A percentile compares a stretch with the other conserved stretches of the same genome.
Evolutionary conservation across 2,113 vertebrate species (phyloP).

Genomic region (Nerophis lumbriciformis): DNA sequence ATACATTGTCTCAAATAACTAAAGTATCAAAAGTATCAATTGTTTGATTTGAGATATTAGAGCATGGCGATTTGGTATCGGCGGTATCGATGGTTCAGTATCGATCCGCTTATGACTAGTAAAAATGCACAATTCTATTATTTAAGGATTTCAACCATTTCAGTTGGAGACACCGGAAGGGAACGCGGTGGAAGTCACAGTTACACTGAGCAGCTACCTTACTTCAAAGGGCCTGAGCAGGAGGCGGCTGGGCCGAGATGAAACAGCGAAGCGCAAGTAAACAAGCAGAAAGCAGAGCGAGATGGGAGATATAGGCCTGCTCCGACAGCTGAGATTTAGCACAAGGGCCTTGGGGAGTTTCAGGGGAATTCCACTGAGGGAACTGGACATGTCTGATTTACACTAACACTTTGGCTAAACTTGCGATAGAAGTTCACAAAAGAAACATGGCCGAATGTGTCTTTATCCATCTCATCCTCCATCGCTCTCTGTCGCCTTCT

Average conservation of each 20-base stretch:
- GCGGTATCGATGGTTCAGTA: too few species aligned
- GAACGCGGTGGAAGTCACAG: conserved; percentile 47
- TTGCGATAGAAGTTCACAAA: conserved; percentile 64
- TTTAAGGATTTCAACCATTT: background rate
- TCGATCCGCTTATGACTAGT: too few species aligned
- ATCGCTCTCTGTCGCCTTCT: conserved; percentile 30
- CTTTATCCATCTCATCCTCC: conserved; percentile 38
- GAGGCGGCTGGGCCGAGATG: conserved; percentile 44
- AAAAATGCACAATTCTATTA: background rate
- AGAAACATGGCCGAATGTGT: conserved; percentile 50
- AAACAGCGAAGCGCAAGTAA: conserved; percentile 27
- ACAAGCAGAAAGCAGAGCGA: conserved; percentile 23
- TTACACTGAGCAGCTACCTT: conserved; percentile 66
- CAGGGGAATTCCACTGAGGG: conserved; percentile 66
- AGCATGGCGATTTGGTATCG: too few species aligned
- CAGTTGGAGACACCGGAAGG: background rate
- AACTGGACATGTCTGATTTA: conserved; percentile 67
- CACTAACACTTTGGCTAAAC: conserved; percentile 70
- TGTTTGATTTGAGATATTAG: too few species aligned
- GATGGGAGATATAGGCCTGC: conserved; percentile 50
- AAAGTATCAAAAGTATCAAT: too few species aligned
- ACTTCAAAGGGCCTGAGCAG: conserved; percentile 60
- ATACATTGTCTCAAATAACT: too few species aligned
- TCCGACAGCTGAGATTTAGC: conserved; percentile 65
- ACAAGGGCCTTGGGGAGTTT: conserved; percentile 63